A percentile compares a stretch with the other conserved stretches of the same genome.
These are phyloP conservation scores for Phyllostomus hastatus DNA, from an alignment of 2,113 vertebrate species.

Conservation along the genomic window DNA sequence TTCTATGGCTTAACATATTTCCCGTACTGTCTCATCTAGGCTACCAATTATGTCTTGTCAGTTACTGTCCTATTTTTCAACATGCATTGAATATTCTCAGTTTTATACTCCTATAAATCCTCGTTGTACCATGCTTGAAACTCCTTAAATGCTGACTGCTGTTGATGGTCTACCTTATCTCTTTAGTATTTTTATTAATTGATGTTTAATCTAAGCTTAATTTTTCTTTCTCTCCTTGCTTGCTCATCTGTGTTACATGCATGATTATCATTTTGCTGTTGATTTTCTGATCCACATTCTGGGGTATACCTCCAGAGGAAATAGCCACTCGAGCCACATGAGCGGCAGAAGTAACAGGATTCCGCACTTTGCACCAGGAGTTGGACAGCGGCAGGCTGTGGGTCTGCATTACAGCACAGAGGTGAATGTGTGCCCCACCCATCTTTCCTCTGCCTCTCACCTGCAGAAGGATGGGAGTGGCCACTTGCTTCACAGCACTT, in stretches of 20 bases:
- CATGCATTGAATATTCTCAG: neutral
- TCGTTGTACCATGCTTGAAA: neutral
- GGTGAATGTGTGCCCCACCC: fast-evolving
- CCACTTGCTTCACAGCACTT: neutral
- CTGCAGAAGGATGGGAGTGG: neutral
- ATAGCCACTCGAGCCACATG: neutral
- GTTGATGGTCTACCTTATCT: neutral
- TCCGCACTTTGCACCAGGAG: neutral
- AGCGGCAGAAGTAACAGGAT: neutral
- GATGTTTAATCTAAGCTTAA: neutral
- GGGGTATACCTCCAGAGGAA: neutral
- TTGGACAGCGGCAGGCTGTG: neutral
- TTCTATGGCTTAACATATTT: neutral
- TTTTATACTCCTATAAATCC: neutral
- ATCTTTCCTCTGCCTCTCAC: neutral
- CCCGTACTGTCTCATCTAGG: neutral
- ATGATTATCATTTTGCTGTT: neutral
- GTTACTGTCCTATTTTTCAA: neutral
- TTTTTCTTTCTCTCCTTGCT: neutral
- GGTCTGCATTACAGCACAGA: neutral
- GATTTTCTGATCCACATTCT: neutral
- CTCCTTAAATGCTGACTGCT: neutral
- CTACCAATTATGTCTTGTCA: neutral
- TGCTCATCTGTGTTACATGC: neutral
- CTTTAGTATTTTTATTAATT: neutral